Conservation (phyloP, 53 echinoderm and acorn worm genomes). For the Hippasteria phrygiana region DNA sequence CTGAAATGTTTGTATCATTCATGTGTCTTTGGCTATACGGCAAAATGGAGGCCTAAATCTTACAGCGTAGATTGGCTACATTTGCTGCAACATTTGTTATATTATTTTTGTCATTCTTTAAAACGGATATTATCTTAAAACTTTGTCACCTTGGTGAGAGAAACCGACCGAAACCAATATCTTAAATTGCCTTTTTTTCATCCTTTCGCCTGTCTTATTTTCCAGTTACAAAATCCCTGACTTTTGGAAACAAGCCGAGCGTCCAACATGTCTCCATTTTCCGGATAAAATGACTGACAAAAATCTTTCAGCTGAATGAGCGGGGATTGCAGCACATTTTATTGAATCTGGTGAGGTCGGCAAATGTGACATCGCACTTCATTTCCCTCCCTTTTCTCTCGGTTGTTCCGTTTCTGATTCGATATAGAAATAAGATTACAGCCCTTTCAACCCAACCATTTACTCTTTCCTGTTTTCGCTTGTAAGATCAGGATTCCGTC, state of each 20-base stretch:
- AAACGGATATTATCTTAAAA: too few species aligned
- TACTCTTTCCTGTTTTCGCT: slow-evolving; percentile 11
- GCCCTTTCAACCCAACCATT: slow-evolving; percentile 14
- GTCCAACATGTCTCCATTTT: slow-evolving; percentile 35
- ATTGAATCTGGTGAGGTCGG: slow-evolving; percentile 19
- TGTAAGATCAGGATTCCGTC: slow-evolving; percentile 1
- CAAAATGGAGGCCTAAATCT: too few species aligned
- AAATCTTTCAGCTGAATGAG: background rate
- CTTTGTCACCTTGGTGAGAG: background rate
- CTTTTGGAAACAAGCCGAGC: slow-evolving; percentile 46
- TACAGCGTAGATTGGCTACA: too few species aligned
- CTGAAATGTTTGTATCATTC: too few species aligned
- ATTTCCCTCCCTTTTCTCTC: background rate
- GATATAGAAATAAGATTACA: slow-evolving; percentile 14
- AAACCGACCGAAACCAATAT: background rate
- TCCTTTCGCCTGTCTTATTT: background rate
- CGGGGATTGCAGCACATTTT: slow-evolving; percentile 36
- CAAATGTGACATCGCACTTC: background rate
- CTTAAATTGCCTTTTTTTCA: background rate
- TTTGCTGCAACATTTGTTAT: too few species aligned
- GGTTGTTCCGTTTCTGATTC: background rate
- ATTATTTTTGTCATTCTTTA: too few species aligned
- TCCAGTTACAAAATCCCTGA: background rate
- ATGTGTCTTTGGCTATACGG: too few species aligned
- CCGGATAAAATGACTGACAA: slow-evolving; percentile 25